Evolutionary conservation across 2,797 vertebrate species (phyloP), one percentile per base, ranked within the genome.

Genomic region (Mus minutoides): DNA sequence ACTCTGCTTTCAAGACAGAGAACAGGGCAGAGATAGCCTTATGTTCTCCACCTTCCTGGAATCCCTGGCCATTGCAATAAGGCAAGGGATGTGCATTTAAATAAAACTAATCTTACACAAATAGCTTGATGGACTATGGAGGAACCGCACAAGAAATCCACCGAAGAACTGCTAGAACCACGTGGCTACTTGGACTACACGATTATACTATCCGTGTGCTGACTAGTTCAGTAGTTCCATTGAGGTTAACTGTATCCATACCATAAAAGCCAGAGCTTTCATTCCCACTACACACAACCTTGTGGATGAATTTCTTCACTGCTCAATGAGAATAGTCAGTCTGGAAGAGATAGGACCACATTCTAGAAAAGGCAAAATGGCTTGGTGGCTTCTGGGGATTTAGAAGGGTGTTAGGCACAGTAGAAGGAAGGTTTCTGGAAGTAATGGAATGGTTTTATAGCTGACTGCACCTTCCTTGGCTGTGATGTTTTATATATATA

Each of bases 101-200:
- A 75, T 37, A 56, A 89, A 87, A 71, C 19, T 31, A 29, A 78
- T 4, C 54, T 17, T 83, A 0, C 75, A 40, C 17, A 84, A 21
- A 46, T 73, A 92, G 79, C 64, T 34, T 80, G 40, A 62, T 11
- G 37, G 26, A 54, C 73, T 11, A 3, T 52, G 6, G 40, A 92
- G 84, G 92, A 67, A 86, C 86, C 71, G 12, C 26, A 79, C 64
- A 80, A 77, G 64, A 94, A 91, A 58, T 46, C 31, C 54, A 37
- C 46, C 13, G 49, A 56, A 40, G 54, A 31, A 0, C 17, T 84
- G 8, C 52, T 49, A 31, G 29, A 54, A 73, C n/a, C 76, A 3
- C 67, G 9, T 24, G 67, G 60, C 29, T 58, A n/a, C 16, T 79
- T 56, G 71, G 7, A 62, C 75, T 83, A 67, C 64, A 85, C 19